Evolutionary conservation across 2,888 invertebrate genomes (phyloP).

Genomic region (Agrotis clavis): DNA sequence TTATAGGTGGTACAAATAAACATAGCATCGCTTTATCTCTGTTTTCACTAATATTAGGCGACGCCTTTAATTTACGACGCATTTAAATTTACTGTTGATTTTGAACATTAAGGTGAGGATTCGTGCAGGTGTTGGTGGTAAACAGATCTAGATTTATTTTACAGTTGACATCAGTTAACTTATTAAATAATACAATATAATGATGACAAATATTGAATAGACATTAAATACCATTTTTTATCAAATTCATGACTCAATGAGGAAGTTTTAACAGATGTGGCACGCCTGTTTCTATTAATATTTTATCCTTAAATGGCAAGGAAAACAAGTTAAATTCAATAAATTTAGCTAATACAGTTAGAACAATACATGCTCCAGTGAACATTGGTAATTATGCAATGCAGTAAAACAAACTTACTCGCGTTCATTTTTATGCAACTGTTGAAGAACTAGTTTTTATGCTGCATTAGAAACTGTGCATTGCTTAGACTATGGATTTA

Average conservation of each 20-base stretch:
- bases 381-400: conserved; percentile 55
- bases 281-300: not conserved
- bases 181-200: not conserved
- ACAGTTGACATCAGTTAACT: not conserved
- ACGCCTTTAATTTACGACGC: not conserved
- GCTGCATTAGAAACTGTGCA: conserved; percentile 28
- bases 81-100: not conserved
- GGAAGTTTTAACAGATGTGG: conserved; percentile 29
- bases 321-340: conserved; percentile 40
- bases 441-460: conserved; percentile 40
- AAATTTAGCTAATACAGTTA: conserved; percentile 34
- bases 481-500: conserved; percentile 18
- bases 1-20: not conserved
- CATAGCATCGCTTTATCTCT: too few species aligned
- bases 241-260: conserved; percentile 22
- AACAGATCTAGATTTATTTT: too few species aligned
- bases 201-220: too few species aligned
- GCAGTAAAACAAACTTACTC: conserved; percentile 58
- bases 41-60: not conserved
- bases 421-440: conserved; percentile 63
- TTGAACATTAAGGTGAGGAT: too few species aligned
- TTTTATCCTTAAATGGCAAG: conserved; percentile 43
- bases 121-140: too few species aligned
- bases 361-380: conserved; percentile 50
- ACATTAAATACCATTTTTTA: conserved; percentile 7